These are phyloP conservation scores for Gnathonemus longibarbis DNA, from an alignment of 2,113 vertebrate genomes.

Conservation along the genomic window DNA sequence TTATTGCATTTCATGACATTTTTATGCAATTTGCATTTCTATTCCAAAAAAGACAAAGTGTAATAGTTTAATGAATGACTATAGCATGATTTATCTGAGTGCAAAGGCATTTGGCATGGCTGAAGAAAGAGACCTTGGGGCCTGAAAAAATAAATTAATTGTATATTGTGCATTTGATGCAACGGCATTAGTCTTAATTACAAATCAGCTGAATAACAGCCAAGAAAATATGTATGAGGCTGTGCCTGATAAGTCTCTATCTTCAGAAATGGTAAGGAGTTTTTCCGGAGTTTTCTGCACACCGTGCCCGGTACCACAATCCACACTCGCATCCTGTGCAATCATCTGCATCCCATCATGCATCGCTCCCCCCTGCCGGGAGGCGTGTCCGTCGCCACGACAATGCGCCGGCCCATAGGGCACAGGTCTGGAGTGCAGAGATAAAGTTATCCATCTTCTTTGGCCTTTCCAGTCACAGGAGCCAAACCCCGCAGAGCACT, in stretches of 20 bases:
- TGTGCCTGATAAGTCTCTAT: not conserved
- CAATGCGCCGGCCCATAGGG: not conserved
- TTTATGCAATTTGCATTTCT: not conserved
- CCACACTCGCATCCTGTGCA: not conserved
- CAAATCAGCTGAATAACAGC: not conserved
- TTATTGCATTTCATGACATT: not conserved
- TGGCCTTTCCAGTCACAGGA: not conserved
- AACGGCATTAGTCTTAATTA: not conserved
- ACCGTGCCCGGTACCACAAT: not conserved
- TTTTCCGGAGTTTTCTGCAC: not conserved
- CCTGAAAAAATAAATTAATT: not conserved
- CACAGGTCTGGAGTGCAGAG: slow-evolving; percentile 9
- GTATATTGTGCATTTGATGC: not conserved
- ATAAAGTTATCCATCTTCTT: slow-evolving; percentile 15
- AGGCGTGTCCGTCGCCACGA: slow-evolving; percentile 6
- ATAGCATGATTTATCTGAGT: not conserved
- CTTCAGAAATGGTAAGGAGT: not conserved
- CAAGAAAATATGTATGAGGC: too few relatives aligned
- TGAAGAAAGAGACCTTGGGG: not conserved
- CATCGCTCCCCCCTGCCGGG: not conserved
- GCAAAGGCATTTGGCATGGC: not conserved
- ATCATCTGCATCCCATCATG: slow-evolving; percentile 12
- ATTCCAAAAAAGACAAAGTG: not conserved
- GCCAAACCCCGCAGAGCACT: not conserved
- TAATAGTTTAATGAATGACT: not conserved